phyloP scores from a whole-genome alignment of 2,888 invertebrate species.

The Limnephilus rhombicus region DNA sequence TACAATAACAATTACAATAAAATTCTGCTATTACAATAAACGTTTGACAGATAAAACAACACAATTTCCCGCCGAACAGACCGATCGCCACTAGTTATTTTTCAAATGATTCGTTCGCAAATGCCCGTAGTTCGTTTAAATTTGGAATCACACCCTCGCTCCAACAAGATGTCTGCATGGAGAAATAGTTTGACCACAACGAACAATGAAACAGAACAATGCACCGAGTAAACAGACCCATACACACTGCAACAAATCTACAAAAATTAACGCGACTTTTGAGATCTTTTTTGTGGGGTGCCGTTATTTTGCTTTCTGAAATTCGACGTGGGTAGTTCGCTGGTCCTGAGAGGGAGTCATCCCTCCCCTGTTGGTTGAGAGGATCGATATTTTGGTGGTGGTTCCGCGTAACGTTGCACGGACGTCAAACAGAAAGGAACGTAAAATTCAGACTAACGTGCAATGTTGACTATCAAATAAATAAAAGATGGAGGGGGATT shows the following conservation, averaged over 20 bases:
- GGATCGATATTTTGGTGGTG: conserved; percentile 62
- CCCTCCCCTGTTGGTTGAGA: conserved; percentile 59
- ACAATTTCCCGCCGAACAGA: conserved; percentile 37
- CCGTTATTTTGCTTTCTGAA: background rate
- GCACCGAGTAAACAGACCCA: background rate
- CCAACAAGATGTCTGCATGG: conserved; percentile 54
- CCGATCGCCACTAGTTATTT: conserved; percentile 48
- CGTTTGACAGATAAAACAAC: conserved; percentile 45
- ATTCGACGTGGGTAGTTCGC: background rate
- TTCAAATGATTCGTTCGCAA: conserved; percentile 47
- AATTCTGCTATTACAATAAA: background rate
- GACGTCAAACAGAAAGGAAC: conserved; percentile 30
- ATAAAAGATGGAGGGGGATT: background rate
- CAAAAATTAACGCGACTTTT: background rate
- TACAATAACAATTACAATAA: background rate
- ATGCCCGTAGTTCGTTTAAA: conserved; percentile 55
- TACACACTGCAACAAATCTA: background rate
- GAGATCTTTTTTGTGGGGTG: conserved; percentile 18
- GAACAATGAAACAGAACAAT: background rate
- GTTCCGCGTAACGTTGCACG: conserved; percentile 58
- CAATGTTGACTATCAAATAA: background rate
- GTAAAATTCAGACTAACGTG: background rate
- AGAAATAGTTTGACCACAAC: conserved; percentile 18
- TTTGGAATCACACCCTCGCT: conserved; percentile 58
- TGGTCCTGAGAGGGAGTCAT: conserved; percentile 58